Evolutionary conservation across 2,888 invertebrate genomes (phyloP).

Genomic region (Hedya salicella): DNA sequence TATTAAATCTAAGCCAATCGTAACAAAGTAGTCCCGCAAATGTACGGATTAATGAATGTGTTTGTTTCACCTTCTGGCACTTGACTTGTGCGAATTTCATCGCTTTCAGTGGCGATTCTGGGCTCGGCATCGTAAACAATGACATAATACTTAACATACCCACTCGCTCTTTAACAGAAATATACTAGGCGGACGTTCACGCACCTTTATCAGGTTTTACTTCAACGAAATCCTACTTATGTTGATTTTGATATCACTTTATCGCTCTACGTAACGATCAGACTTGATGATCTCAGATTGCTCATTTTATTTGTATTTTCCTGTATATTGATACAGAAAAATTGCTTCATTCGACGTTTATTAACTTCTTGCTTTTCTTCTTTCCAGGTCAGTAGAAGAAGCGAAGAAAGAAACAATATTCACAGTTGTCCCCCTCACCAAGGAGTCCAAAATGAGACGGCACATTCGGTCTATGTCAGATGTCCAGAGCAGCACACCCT

Average conservation of each 20-base stretch:
- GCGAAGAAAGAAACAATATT: constrained; percentile 59
- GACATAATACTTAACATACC: constrained; percentile 11
- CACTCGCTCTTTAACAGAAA: constrained; percentile 19
- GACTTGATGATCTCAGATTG: background rate
- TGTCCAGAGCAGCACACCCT: constrained; percentile 78
- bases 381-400: constrained; percentile 74
- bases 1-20: background rate
- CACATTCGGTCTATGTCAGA: constrained; percentile 82
- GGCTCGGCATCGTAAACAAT: constrained; percentile 27
- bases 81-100: constrained; percentile 12
- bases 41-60: constrained; percentile 4
- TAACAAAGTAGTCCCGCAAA: background rate
- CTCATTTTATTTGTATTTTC: background rate
- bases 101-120: constrained; percentile 1
- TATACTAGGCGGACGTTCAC: background rate
- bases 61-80: constrained; percentile 17
- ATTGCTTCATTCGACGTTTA: background rate
- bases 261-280: background rate
- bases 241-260: background rate
- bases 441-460: constrained; percentile 71
- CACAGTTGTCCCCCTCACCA: constrained; percentile 70
- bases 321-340: background rate
- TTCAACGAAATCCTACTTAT: background rate
- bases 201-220: background rate
- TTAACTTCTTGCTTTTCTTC: constrained; percentile 45